Conservation (phyloP, 2,888 invertebrate species). For the Mylabris sibirica region DNA sequence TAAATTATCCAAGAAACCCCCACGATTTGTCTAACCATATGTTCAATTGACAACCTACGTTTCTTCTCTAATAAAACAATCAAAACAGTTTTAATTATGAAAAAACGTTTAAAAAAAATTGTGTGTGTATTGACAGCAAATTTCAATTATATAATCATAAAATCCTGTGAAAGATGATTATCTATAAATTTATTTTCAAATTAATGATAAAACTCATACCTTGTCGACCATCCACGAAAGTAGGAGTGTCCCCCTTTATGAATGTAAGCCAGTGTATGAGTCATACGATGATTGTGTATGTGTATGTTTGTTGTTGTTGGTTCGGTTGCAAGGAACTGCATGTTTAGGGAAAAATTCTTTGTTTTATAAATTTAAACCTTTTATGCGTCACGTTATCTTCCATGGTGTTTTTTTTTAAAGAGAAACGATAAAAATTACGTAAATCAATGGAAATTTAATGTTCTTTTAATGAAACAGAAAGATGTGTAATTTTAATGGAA, state of each 20-base stretch:
- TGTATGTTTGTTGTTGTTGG: constrained; percentile 11
- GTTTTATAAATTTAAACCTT: constrained; percentile 34
- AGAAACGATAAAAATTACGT: neutral
- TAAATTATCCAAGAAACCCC: constrained; percentile 8
- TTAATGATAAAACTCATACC: constrained; percentile 16
- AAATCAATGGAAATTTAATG: neutral
- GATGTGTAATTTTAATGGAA: neutral
- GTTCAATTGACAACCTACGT: neutral
- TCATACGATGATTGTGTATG: constrained; percentile 34
- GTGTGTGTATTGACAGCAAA: neutral
- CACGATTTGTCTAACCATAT: constrained; percentile 9
- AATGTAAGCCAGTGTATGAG: constrained; percentile 36
- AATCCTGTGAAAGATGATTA: neutral
- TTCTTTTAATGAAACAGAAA: neutral
- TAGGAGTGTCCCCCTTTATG: constrained; percentile 45
- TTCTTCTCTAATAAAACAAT: neutral
- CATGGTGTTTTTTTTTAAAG: constrained; percentile 2
- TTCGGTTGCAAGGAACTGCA: constrained; percentile 43
- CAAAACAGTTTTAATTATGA: neutral
- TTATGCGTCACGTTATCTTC: constrained; percentile 23
- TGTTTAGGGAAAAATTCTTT: constrained; percentile 40
- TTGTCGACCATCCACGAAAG: constrained; percentile 30
- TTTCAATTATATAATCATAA: neutral
- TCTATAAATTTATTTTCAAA: constrained; percentile 7
- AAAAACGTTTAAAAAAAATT: neutral